Conservation (phyloP, 2,888 invertebrate species). For the Agriotes lineatus region DNA sequence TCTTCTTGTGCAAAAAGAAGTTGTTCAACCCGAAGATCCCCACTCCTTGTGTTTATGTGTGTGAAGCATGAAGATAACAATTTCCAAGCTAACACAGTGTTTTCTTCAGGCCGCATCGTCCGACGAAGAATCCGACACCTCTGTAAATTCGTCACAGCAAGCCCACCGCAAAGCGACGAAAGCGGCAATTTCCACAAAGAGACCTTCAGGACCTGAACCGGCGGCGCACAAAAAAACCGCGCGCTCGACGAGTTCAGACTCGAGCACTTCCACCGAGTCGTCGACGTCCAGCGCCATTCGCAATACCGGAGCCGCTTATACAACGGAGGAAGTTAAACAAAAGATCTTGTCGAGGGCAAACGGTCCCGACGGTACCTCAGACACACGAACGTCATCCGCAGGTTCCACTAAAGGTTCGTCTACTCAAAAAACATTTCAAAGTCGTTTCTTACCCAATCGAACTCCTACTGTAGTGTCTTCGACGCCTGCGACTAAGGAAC, state of each 20-base stretch:
- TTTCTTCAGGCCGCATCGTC: conserved; percentile 68
- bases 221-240: conserved; percentile 70
- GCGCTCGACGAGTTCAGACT: conserved; percentile 77
- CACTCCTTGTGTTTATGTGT: conserved; percentile 57
- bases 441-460: conserved; percentile 79
- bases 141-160: conserved; percentile 73
- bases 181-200: conserved; percentile 64
- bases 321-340: conserved; percentile 82
- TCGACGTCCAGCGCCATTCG: conserved; percentile 74
- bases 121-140: conserved; percentile 80
- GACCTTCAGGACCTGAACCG: conserved; percentile 62
- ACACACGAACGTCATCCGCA: conserved; percentile 68
- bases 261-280: conserved; percentile 80
- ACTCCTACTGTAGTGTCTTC: conserved; percentile 71
- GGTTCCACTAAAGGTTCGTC: conserved; percentile 61
- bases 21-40: conserved; percentile 46
- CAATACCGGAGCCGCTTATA: conserved; percentile 75
- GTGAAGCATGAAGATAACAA: conserved; percentile 62
- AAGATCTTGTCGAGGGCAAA: conserved; percentile 72
- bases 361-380: conserved; percentile 58
- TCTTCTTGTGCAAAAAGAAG: conserved; percentile 40
- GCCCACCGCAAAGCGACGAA: conserved; percentile 72
- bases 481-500: conserved; percentile 72
- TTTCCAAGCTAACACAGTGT: conserved; percentile 58
- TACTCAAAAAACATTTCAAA: conserved; percentile 84